Conservation (phyloP, 2,113 vertebrate genomes). For the Sialia sialis region DNA sequence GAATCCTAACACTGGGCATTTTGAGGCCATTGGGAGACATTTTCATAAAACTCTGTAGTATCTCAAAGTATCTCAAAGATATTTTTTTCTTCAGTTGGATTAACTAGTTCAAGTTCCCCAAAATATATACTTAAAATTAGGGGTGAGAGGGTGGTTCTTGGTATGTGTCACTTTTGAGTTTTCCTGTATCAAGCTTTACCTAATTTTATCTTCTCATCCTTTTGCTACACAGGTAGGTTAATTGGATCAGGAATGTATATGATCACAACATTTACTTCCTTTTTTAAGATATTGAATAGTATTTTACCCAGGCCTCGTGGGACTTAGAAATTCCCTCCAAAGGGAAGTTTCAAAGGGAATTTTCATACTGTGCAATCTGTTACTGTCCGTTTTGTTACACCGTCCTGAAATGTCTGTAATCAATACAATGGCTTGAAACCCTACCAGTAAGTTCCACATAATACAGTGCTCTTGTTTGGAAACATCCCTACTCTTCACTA, state of each 20-base stretch:
- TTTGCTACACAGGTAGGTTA: background rate
- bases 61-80: background rate
- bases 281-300: background rate
- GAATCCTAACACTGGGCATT: background rate
- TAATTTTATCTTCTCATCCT: background rate
- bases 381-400: background rate
- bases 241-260: background rate
- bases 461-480: background rate
- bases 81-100: background rate
- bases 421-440: background rate
- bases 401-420: background rate
- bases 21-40: background rate
- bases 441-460: background rate
- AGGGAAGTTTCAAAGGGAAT: background rate
- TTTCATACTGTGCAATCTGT: background rate
- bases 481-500: background rate
- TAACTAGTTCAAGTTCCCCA: background rate
- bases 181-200: background rate
- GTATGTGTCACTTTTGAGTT: background rate
- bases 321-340: background rate
- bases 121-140: background rate
- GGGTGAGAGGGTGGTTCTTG: background rate
- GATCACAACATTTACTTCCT: background rate
- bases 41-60: background rate
- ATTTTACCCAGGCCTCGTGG: background rate